Percentiles rank a stretch among this genome's conserved stretches.
These are phyloP conservation scores for Desmophyllum pertusum DNA, from an alignment of 92 coral and sea anemone genomes.

Conservation along the genomic window DNA sequence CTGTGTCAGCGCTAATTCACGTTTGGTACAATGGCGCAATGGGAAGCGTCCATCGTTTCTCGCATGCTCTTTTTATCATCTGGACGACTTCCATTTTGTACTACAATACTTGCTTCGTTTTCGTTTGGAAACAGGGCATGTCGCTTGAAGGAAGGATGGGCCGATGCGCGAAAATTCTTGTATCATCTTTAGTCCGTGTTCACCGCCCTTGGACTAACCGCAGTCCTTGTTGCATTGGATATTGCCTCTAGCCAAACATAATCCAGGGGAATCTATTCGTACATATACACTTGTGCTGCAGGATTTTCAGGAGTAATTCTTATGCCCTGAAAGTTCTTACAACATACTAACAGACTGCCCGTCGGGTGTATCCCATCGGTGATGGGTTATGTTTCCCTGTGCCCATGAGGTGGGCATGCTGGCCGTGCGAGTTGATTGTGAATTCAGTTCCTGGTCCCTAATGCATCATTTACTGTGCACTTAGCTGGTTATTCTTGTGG, in stretches of 20 bases:
- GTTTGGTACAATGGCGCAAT: conserved; percentile 95
- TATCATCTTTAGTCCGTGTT: conserved; percentile 80
- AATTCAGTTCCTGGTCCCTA: conserved; percentile 89
- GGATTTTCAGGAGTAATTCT: conserved; percentile 98
- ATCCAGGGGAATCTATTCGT: conserved; percentile 78
- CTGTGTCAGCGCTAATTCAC: conserved; percentile 89
- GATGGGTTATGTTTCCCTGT: conserved; percentile 92
- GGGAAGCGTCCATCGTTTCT: conserved; percentile 80
- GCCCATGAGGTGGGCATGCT: conserved; percentile 92
- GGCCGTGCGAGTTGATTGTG: conserved; percentile 91
- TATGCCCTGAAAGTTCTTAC: conserved; percentile 94
- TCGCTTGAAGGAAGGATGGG: conserved; percentile 80
- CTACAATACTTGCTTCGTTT: conserved; percentile 98
- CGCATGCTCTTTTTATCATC: conserved; percentile 90
- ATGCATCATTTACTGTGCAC: conserved; percentile 97
- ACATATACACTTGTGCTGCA: conserved; percentile 92
- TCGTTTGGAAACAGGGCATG: conserved; percentile 96
- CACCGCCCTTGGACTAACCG: conserved; percentile 80
- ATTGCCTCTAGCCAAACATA: conserved; percentile 72
- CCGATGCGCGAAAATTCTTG: conserved; percentile 77
- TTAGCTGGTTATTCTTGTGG: conserved; percentile 96
- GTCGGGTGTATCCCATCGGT: conserved; percentile 85
- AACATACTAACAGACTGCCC: conserved; percentile 89
- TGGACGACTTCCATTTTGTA: conserved; percentile 97
- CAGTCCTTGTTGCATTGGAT: conserved; percentile 83